Percentiles rank a stretch among this genome's conserved stretches.
phyloP scores from a whole-genome alignment of 2,888 invertebrate genomes.

The Lasius fuliginosus region DNA sequence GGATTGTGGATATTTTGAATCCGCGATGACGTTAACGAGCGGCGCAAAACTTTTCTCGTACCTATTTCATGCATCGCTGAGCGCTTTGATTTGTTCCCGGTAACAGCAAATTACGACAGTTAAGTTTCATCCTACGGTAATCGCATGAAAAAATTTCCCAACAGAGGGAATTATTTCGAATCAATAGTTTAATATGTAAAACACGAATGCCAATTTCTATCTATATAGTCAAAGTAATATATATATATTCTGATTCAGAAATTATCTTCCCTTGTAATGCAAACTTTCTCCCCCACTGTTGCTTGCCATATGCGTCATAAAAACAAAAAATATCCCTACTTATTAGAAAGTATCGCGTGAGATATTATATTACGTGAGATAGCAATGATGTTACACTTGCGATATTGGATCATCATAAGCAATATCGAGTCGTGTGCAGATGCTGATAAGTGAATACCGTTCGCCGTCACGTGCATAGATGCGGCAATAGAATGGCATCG shows the following conservation, averaged over 20 bases:
- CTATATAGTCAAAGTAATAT: too few species aligned
- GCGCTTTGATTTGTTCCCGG: conserved; percentile 26
- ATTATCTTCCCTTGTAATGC: neutral
- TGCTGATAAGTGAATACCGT: conserved; percentile 62
- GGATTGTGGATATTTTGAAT: conserved; percentile 33
- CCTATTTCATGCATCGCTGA: conserved; percentile 30
- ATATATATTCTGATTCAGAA: neutral
- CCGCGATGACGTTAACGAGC: conserved; percentile 30
- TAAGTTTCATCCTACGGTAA: conserved; percentile 19
- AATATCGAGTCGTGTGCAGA: conserved; percentile 60
- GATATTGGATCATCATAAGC: conserved; percentile 35
- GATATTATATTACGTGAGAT: conserved; percentile 12
- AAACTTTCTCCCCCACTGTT: neutral
- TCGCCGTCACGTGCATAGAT: conserved; percentile 26
- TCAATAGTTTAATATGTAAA: neutral
- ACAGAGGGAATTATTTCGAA: neutral
- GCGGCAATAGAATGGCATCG: conserved; percentile 27
- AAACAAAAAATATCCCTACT: neutral
- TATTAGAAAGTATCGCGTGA: neutral
- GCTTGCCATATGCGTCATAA: neutral
- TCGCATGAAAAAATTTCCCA: conserved; percentile 16
- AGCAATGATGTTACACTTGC: conserved; percentile 3
- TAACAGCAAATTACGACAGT: conserved; percentile 18
- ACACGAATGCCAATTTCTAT: neutral
- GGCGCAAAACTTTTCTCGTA: conserved; percentile 43